phyloP scores from a whole-genome alignment of 2,888 invertebrate species.

The Drosophila cracens region DNA sequence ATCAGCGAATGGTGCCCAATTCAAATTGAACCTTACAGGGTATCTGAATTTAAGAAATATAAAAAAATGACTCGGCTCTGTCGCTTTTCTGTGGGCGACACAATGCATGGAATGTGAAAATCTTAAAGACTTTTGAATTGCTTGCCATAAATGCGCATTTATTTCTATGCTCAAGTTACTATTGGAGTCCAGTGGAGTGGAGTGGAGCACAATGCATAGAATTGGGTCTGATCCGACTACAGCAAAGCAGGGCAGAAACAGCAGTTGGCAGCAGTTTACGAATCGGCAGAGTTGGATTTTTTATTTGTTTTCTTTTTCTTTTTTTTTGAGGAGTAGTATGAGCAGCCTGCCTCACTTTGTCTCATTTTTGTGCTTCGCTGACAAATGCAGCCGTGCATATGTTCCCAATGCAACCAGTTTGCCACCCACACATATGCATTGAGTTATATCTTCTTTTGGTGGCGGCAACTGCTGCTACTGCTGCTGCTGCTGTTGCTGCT shows the following conservation, averaged over 20 bases:
- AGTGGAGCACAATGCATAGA: constrained; percentile 35
- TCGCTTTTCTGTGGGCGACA: constrained; percentile 67
- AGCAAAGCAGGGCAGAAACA: constrained; percentile 1
- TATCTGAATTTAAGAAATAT: constrained; percentile 53
- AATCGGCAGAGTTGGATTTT: constrained; percentile 40
- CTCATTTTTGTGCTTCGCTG: constrained; percentile 81
- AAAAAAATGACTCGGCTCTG: constrained; percentile 58
- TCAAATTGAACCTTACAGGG: constrained; percentile 40
- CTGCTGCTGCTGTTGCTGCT: constrained; percentile 6
- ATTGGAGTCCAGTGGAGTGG: constrained; percentile 24
- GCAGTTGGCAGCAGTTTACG: constrained; percentile 24
- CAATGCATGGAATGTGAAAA: constrained; percentile 80
- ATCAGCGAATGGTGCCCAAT: neutral
- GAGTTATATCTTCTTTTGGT: constrained; percentile 70
- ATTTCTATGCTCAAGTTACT: constrained; percentile 78
- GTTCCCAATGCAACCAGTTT: constrained; percentile 45
- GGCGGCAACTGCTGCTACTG: constrained; percentile 30
- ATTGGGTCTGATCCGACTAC: constrained; percentile 30
- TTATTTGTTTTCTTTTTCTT: neutral
- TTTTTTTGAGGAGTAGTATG: constrained; percentile 8
- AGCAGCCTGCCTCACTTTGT: constrained; percentile 74
- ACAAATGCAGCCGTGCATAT: constrained; percentile 81
- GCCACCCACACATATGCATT: constrained; percentile 62
- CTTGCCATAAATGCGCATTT: constrained; percentile 81
- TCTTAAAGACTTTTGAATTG: constrained; percentile 81